phyloP scores from a whole-genome alignment of 2,113 vertebrate genomes.

The Malurus alboscapulatus region DNA sequence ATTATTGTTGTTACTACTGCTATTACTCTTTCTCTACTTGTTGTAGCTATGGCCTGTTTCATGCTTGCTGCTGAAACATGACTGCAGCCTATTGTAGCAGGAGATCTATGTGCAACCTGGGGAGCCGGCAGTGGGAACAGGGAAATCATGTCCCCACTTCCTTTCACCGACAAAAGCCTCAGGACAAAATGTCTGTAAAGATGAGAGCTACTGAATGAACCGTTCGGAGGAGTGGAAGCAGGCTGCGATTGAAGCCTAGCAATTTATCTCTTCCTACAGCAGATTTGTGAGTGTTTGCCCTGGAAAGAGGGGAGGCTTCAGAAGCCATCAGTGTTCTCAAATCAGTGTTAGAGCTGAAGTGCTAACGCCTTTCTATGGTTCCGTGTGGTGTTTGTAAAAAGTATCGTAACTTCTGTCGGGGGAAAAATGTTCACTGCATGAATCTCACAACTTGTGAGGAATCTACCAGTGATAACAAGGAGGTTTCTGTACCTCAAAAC shows the following conservation, averaged over 20 bases:
- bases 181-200: slow-evolving; percentile 18
- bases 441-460: not conserved
- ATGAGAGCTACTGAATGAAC: not conserved
- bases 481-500: not conserved
- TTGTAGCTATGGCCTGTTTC: not conserved
- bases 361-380: not conserved
- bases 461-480: not conserved
- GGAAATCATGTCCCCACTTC: not conserved
- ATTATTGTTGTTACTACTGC: not conserved
- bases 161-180: slow-evolving; percentile 6
- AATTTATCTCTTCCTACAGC: slow-evolving; percentile 4
- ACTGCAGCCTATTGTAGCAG: not conserved
- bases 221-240: not conserved
- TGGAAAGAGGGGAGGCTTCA: not conserved
- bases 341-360: not conserved
- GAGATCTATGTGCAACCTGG: not conserved
- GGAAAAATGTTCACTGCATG: not conserved
- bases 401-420: not conserved
- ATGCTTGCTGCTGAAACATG: not conserved
- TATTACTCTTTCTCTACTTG: not conserved
- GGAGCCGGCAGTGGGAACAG: not conserved
- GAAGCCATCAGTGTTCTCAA: not conserved
- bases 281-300: not conserved
- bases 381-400: not conserved
- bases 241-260: not conserved